phyloP scores from a whole-genome alignment of 1,140 invertebrate genomes.

The Caenorhabditis brenneri region DNA sequence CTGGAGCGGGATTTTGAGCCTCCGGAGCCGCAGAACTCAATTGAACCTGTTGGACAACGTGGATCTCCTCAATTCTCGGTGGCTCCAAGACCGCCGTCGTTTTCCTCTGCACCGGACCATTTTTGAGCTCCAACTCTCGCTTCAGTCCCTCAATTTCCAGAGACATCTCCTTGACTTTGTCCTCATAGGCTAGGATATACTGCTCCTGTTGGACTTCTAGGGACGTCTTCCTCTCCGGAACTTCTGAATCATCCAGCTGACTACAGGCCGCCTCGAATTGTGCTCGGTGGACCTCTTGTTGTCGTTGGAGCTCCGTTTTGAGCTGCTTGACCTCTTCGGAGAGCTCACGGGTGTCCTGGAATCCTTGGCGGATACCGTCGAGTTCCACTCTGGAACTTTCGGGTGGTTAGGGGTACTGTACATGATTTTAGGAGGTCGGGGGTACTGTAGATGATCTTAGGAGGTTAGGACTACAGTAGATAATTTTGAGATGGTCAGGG shows the following conservation, averaged over 20 bases:
- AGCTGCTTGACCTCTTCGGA: neutral
- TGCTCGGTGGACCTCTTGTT: neutral
- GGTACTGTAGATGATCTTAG: no score
- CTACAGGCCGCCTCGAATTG: neutral
- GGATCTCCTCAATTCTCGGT: neutral
- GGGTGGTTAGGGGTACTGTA: neutral
- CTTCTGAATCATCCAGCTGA: neutral
- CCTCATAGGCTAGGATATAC: conserved; percentile 40
- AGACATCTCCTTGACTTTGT: conserved; percentile 9
- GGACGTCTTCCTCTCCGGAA: neutral
- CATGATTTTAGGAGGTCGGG: no score
- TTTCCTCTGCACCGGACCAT: neutral
- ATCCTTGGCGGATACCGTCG: conserved; percentile 2
- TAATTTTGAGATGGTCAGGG: no score
- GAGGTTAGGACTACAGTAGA: no score
- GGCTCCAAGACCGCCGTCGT: neutral
- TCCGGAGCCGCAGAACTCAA: neutral
- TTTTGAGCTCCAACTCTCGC: neutral
- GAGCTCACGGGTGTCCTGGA: conserved; percentile 10
- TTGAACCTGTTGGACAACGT: neutral
- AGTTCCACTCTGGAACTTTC: conserved; percentile 30
- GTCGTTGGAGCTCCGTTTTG: neutral
- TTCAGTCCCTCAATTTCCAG: neutral
- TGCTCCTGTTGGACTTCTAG: conserved; percentile 44
- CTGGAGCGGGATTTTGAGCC: neutral